Percentiles rank a stretch among this genome's conserved stretches.
phyloP scores from a whole-genome alignment of 2,113 vertebrate species.

The Catharus minimus region DNA sequence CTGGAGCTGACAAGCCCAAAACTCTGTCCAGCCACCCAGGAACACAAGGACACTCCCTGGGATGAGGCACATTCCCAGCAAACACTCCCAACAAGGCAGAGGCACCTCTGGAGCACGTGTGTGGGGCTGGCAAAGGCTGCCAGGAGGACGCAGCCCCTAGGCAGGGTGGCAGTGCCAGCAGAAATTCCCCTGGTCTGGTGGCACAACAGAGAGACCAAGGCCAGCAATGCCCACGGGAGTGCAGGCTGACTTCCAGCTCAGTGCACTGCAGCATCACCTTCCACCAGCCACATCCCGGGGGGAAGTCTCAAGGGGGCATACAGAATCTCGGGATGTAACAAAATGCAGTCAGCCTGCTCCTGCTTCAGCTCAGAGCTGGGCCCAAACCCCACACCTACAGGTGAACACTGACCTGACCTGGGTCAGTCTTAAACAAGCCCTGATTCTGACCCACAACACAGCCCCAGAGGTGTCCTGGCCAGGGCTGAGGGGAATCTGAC shows the following conservation, averaged over 20 bases:
- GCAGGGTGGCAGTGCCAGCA: not conserved
- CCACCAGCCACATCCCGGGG: not conserved
- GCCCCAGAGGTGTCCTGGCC: not conserved
- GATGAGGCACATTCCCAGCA: not conserved
- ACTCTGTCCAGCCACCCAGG: not conserved
- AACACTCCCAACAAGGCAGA: too few species aligned
- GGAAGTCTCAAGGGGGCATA: not conserved
- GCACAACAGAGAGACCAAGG: too few species aligned
- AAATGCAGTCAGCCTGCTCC: not conserved
- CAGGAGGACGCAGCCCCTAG: not conserved
- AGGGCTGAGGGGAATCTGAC: not conserved
- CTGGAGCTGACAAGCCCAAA: not conserved
- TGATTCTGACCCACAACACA: not conserved
- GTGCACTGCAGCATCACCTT: not conserved
- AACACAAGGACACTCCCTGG: not conserved
- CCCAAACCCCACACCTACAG: not conserved
- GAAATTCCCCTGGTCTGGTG: not conserved
- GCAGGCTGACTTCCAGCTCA: too few species aligned
- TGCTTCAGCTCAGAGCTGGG: not conserved
- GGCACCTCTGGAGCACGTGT: rapidly evolving
- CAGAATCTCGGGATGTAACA: not conserved
- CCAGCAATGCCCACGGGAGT: not conserved
- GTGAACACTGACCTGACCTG: not conserved
- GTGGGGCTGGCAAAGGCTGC: not conserved
- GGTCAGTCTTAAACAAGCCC: not conserved